Conservation (phyloP, 2,113 vertebrate species). For the Oceanodroma tethys region DNA sequence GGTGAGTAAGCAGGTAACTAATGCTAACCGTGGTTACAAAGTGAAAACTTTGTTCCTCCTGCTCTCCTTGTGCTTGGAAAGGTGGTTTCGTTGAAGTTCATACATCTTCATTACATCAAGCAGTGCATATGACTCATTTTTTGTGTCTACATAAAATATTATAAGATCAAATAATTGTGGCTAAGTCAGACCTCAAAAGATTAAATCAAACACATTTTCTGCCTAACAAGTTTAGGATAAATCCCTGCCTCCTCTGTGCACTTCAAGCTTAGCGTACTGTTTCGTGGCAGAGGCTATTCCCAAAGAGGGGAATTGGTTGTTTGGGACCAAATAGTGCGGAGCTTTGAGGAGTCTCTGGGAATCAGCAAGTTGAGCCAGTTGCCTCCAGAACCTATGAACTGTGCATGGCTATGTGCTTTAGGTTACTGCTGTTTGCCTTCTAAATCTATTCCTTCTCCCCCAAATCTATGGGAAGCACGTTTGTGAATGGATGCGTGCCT, state of each 20-base stretch:
- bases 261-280: neutral
- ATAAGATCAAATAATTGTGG: neutral
- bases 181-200: slow-evolving; percentile 5
- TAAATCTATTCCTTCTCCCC: neutral
- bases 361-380: accelerated
- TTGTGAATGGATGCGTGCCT: accelerated
- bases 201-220: neutral
- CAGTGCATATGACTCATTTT: neutral
- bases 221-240: neutral
- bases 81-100: neutral
- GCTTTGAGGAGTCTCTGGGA: neutral
- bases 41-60: neutral
- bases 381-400: neutral
- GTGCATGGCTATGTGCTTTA: neutral
- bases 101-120: neutral
- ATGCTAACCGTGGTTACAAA: neutral
- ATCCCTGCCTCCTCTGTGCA: neutral
- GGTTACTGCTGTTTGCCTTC: neutral
- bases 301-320: neutral
- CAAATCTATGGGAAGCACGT: accelerated
- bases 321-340: neutral
- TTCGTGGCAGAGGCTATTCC: neutral
- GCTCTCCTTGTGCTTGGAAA: neutral
- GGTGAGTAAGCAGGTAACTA: neutral
- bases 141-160: neutral